These are phyloP conservation scores for Solenopsis fugax DNA, from an alignment of 1,140 invertebrate genomes.

Conservation along the genomic window DNA sequence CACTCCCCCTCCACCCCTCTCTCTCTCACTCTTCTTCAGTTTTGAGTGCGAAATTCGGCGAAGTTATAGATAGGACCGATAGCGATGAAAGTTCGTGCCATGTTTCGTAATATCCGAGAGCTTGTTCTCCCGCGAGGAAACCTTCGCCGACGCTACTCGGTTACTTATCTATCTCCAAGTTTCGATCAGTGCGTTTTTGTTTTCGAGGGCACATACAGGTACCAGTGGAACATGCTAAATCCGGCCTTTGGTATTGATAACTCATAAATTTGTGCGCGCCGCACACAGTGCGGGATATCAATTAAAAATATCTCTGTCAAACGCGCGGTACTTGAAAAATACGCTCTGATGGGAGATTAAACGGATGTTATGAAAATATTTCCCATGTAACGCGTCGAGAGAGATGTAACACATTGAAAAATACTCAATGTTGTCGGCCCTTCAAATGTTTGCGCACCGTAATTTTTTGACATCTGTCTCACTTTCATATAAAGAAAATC, in stretches of 20 bases:
- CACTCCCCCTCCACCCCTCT: background rate
- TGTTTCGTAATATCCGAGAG: conserved; percentile 60
- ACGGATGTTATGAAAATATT: conserved; percentile 65
- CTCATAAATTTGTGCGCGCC: conserved; percentile 30
- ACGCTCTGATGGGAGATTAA: conserved; percentile 60
- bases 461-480: conserved; percentile 59
- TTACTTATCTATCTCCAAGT: conserved; percentile 29
- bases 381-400: conserved; percentile 44
- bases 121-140: conserved; percentile 18
- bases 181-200: background rate
- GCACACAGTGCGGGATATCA: conserved; percentile 31
- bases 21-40: conserved; percentile 12
- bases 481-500: conserved; percentile 22
- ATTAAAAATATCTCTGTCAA: conserved; percentile 61
- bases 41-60: conserved; percentile 19
- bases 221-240: conserved; percentile 6
- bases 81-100: conserved; percentile 43
- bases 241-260: conserved; percentile 35
- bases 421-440: conserved; percentile 45
- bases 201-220: background rate
- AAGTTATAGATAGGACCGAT: conserved; percentile 55
- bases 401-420: conserved; percentile 51
- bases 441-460: conserved; percentile 50
- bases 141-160: background rate
- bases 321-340: conserved; percentile 57